phyloP scores from a whole-genome alignment of 2,888 invertebrate species.

The Polydrusus tereticollis region DNA sequence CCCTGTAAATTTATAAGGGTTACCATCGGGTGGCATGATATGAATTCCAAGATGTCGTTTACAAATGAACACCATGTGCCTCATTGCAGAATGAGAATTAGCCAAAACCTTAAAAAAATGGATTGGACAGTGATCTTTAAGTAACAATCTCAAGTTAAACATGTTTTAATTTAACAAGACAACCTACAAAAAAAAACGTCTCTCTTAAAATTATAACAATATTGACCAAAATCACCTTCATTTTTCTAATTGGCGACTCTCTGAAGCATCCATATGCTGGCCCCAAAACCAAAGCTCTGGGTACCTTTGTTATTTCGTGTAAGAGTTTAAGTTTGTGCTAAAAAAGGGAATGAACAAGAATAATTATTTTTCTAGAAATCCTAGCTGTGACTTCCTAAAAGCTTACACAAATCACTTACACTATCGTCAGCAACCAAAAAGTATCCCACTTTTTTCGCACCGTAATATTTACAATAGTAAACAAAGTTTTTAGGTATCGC shows the following conservation, averaged over 20 bases:
- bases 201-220: too few species aligned
- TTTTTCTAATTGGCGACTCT: constrained; percentile 69
- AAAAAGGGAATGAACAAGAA: too few species aligned
- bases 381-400: neutral
- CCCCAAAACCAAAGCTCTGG: constrained; percentile 75
- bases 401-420: neutral
- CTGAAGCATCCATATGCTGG: constrained; percentile 74
- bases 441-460: constrained; percentile 52
- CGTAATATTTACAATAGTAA: constrained; percentile 49
- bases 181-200: too few species aligned
- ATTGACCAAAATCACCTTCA: constrained; percentile 65
- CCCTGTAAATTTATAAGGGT: constrained; percentile 77
- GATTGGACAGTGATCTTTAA: too few species aligned
- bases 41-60: constrained; percentile 77
- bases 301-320: constrained; percentile 75
- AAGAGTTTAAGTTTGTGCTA: constrained; percentile 79
- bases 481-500: constrained; percentile 70
- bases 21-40: constrained; percentile 79
- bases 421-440: constrained; percentile 73
- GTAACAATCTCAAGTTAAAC: too few species aligned
- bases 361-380: neutral
- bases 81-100: constrained; percentile 56
- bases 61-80: constrained; percentile 75
- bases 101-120: too few species aligned
- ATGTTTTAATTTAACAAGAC: too few species aligned